phyloP scores from a whole-genome alignment of 1,140 invertebrate genomes.

The Luehdorfia chinensis region DNA sequence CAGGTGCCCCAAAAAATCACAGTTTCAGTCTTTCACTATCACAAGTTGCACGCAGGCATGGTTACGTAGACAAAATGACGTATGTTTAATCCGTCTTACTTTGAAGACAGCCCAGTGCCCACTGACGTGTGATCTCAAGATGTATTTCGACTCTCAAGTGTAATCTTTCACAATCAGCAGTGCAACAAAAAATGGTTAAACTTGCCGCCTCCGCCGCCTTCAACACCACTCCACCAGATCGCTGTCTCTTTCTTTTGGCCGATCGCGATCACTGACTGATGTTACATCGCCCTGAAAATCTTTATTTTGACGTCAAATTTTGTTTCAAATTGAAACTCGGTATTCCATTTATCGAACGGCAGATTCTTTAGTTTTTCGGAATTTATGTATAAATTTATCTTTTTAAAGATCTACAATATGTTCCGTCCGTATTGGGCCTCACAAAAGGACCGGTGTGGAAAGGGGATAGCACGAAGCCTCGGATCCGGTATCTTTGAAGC shows the following conservation, averaged over 20 bases:
- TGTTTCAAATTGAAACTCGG: background rate
- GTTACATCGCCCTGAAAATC: slow-evolving; percentile 30
- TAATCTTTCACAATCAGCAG: slow-evolving; percentile 76
- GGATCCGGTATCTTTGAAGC: slow-evolving; percentile 67
- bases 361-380: background rate
- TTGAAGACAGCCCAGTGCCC: slow-evolving; percentile 74
- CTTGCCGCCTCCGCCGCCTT: slow-evolving; percentile 72
- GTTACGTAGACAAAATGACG: slow-evolving; percentile 63
- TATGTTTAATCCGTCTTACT: slow-evolving; percentile 74
- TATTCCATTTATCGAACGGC: slow-evolving; percentile 8
- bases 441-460: slow-evolving; percentile 37
- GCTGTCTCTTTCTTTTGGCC: slow-evolving; percentile 54
- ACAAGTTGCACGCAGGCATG: slow-evolving; percentile 63
- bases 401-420: slow-evolving; percentile 6
- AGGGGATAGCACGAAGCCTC: slow-evolving; percentile 47
- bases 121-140: slow-evolving; percentile 77
- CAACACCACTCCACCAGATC: slow-evolving; percentile 47
- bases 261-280: slow-evolving; percentile 24
- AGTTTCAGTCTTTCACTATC: slow-evolving; percentile 65
- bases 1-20: slow-evolving; percentile 62
- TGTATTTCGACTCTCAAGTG: slow-evolving; percentile 77
- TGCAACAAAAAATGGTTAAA: slow-evolving; percentile 76
- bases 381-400: background rate
- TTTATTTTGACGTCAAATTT: slow-evolving; percentile 17
- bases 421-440: slow-evolving; percentile 4